phyloP scores from a whole-genome alignment of 2,113 vertebrate species.

The Dicentrarchus labrax region DNA sequence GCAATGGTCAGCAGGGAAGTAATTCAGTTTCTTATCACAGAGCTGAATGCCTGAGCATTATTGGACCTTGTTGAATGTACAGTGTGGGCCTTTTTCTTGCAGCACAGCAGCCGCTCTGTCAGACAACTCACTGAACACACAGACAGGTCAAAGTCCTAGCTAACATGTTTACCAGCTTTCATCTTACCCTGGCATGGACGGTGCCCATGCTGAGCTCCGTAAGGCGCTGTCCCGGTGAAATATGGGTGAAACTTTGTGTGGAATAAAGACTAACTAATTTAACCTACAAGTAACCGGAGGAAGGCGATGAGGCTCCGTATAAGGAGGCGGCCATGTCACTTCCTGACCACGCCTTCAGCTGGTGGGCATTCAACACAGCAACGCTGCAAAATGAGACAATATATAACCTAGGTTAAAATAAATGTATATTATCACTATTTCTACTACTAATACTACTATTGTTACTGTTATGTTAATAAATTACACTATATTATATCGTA shows the following conservation, averaged over 20 bases:
- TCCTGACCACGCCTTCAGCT: conserved; percentile 70
- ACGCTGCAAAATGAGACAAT: conserved; percentile 23
- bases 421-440: no score
- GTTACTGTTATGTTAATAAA: no score
- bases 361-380: conserved; percentile 45
- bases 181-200: conserved; percentile 93
- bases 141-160: conserved; percentile 76
- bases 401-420: not conserved
- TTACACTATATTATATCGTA: no score
- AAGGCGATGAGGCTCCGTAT: conserved; percentile 20
- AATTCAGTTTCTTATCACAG: not conserved
- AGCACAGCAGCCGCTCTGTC: conserved; percentile 4
- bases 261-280: conserved; percentile 18
- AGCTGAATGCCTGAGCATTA: not conserved
- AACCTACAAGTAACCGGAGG: conserved; percentile 52
- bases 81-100: conserved; percentile 26
- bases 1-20: not conserved
- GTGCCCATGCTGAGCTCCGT: conserved; percentile 87
- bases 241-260: not conserved
- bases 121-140: not conserved
- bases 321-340: conserved; percentile 82
- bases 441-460: no score
- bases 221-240: conserved; percentile 34
- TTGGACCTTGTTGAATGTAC: not conserved
- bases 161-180: not conserved